Percentiles rank a stretch among this genome's conserved stretches.
phyloP scores from a whole-genome alignment of 1,140 invertebrate genomes.

The Nilaparvata lugens region DNA sequence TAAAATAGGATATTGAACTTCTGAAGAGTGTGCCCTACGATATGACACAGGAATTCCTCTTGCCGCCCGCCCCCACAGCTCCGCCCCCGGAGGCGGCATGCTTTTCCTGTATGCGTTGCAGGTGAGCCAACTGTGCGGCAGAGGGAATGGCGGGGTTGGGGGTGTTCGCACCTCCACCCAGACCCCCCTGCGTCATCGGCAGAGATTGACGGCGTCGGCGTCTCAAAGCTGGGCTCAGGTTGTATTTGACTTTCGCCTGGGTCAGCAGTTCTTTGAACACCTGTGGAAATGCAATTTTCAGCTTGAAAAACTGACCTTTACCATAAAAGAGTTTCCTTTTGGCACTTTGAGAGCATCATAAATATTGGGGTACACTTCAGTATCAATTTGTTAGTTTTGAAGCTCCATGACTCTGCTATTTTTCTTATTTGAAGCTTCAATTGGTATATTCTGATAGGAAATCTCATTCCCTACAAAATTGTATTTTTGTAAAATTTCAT shows the following conservation, averaged over 20 bases:
- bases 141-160: conserved; percentile 52
- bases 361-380: too few species aligned
- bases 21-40: conserved; percentile 51
- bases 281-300: background rate
- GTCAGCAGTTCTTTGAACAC: conserved; percentile 71
- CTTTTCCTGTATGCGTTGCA: conserved; percentile 68
- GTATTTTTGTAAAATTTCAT: too few species aligned
- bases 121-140: conserved; percentile 64
- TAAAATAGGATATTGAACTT: too few species aligned
- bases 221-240: conserved; percentile 71
- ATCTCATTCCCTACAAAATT: too few species aligned
- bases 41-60: conserved; percentile 69
- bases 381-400: too few species aligned
- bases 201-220: conserved; percentile 68
- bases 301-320: too few species aligned
- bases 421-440: too few species aligned
- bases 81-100: conserved; percentile 44
- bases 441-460: background rate
- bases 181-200: conserved; percentile 57
- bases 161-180: conserved; percentile 32
- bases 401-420: too few species aligned
- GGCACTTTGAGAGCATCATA: too few species aligned
- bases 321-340: too few species aligned
- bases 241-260: conserved; percentile 83
- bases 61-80: conserved; percentile 38